Conservation (phyloP, 2,888 invertebrate genomes). For the Cloeon dipterum region DNA sequence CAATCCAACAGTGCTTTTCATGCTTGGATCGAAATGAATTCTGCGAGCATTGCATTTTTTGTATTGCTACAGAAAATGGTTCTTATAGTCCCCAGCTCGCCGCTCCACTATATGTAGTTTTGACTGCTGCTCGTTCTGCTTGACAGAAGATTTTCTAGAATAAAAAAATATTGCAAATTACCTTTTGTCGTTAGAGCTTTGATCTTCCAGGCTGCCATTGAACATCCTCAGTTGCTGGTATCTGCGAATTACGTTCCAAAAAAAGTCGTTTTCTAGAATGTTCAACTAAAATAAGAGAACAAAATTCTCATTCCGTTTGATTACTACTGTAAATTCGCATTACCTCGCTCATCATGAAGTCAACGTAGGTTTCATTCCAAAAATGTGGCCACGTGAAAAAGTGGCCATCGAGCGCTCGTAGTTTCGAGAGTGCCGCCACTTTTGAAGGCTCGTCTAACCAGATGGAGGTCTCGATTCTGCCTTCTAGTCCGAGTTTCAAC, state of each 20-base stretch:
- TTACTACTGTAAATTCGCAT: slow-evolving; percentile 6
- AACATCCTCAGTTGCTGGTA: slow-evolving; percentile 10
- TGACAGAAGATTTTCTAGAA: too few relatives aligned
- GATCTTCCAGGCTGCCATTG: neutral
- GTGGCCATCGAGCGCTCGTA: slow-evolving; percentile 19
- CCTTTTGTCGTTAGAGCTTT: slow-evolving; percentile 1
- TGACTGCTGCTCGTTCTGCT: too few relatives aligned
- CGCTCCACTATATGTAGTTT: too few relatives aligned
- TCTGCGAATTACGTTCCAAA: slow-evolving; percentile 18
- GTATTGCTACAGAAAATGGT: too few relatives aligned
- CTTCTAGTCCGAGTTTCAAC: slow-evolving; percentile 20
- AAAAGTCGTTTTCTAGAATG: slow-evolving; percentile 20
- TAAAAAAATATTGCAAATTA: too few relatives aligned
- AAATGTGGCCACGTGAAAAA: slow-evolving; percentile 20
- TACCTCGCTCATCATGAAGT: slow-evolving; percentile 9
- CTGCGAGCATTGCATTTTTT: too few relatives aligned
- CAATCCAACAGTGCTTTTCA: slow-evolving; percentile 1
- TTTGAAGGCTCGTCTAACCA: slow-evolving; percentile 22
- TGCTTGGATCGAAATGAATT: too few relatives aligned
- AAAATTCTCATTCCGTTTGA: slow-evolving; percentile 2
- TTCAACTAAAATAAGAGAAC: slow-evolving; percentile 9
- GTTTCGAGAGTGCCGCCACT: slow-evolving; percentile 19
- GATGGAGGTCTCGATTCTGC: slow-evolving; percentile 17
- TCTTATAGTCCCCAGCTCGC: too few relatives aligned
- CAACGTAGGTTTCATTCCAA: slow-evolving; percentile 10